Percentiles rank a stretch among this genome's conserved stretches.
Evolutionary conservation across 1,140 invertebrate genomes (phyloP).

Genomic region (Hypsibius dujardini): DNA sequence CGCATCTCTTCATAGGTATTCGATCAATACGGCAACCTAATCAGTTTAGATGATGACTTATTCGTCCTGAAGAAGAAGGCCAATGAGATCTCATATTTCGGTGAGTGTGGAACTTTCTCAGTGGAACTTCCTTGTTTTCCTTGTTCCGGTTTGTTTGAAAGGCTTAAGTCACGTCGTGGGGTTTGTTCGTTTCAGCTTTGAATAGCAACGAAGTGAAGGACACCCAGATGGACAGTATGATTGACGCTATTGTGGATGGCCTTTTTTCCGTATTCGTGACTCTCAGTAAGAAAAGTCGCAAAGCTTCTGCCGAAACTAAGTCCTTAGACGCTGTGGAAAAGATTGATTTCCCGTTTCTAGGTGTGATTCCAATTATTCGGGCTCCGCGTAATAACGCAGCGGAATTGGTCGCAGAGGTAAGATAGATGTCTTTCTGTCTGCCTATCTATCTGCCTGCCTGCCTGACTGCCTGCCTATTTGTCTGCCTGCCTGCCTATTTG

Average conservation of each 20-base stretch:
- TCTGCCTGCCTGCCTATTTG: no score
- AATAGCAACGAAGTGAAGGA: constrained; percentile 86
- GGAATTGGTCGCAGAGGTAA: constrained; percentile 74
- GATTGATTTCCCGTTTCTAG: constrained; percentile 32
- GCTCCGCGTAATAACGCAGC: constrained; percentile 89
- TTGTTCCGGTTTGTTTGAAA: no score
- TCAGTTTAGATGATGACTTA: constrained; percentile 90
- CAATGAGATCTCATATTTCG: constrained; percentile 81
- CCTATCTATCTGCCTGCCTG: no score
- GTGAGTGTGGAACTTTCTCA: constrained; percentile 35
- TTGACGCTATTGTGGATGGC: constrained; percentile 85
- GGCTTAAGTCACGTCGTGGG: background rate
- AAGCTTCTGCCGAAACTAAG: no score
- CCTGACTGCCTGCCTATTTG: no score
- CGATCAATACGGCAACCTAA: constrained; percentile 97
- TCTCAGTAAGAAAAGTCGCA: constrained; percentile 41
- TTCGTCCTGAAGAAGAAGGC: constrained; percentile 83
- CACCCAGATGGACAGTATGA: constrained; percentile 80
- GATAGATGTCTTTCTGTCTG: background rate
- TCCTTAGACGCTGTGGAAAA: no score
- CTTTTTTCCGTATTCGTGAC: constrained; percentile 95
- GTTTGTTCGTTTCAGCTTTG: constrained; percentile 48
- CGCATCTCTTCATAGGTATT: constrained; percentile 43
- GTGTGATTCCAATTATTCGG: constrained; percentile 82
- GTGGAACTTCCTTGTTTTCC: no score